Conservation (phyloP, 1,140 invertebrate species). For the Eupeodes corollae region DNA sequence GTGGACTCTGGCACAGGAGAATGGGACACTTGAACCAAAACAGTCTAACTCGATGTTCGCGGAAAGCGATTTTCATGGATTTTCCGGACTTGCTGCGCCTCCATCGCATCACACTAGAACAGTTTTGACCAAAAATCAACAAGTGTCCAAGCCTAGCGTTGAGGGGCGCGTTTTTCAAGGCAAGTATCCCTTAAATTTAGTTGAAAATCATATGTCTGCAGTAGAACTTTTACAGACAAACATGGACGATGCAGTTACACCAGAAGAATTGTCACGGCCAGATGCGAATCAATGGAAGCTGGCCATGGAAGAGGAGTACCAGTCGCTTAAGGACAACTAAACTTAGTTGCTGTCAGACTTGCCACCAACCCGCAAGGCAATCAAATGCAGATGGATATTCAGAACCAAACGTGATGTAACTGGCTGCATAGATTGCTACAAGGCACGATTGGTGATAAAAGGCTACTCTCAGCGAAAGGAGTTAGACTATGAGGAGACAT, state of each 20-base stretch:
- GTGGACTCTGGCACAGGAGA: too few relatives aligned
- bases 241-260: background rate
- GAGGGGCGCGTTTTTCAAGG: too few relatives aligned
- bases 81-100: too few relatives aligned
- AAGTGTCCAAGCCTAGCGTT: too few relatives aligned
- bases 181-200: too few relatives aligned
- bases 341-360: conserved; percentile 19
- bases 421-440: conserved; percentile 19
- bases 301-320: conserved; percentile 20
- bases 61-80: too few relatives aligned
- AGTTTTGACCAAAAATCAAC: too few relatives aligned
- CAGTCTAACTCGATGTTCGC: too few relatives aligned
- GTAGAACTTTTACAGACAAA: background rate
- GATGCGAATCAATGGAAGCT: conserved; percentile 13
- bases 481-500: conserved; percentile 30
- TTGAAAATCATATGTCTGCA: background rate
- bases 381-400: conserved; percentile 36
- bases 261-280: conserved; percentile 7
- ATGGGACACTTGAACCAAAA: too few relatives aligned
- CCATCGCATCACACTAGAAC: too few relatives aligned
- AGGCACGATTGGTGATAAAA: conserved; percentile 35
- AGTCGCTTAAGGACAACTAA: conserved; percentile 22
- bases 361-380: conserved; percentile 11
- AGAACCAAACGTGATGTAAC: conserved; percentile 22
- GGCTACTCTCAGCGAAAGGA: conserved; percentile 29